These are phyloP conservation scores for Lasioglossum baleicum DNA, from an alignment of 1,140 invertebrate genomes.

Conservation along the genomic window DNA sequence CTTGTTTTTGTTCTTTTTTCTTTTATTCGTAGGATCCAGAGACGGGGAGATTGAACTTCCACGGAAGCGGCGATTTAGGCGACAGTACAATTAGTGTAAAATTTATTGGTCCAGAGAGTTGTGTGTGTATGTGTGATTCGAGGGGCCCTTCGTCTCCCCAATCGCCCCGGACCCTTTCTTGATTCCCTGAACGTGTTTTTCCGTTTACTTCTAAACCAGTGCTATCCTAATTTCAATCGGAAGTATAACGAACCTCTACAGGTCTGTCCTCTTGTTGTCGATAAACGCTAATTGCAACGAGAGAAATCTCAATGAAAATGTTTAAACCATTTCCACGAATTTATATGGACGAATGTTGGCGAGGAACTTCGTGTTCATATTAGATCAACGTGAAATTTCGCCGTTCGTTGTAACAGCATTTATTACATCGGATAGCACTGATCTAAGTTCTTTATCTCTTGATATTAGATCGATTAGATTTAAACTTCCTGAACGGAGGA, in stretches of 20 bases:
- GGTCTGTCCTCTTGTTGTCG: no score
- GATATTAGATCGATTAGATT: no score
- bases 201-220: not conserved
- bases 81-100: constrained; percentile 50
- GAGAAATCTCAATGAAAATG: no score
- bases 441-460: not conserved
- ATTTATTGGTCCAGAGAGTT: constrained; percentile 60
- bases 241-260: no score
- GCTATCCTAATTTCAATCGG: not conserved
- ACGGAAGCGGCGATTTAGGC: constrained; percentile 35
- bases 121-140: constrained; percentile 7
- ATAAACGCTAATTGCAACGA: no score
- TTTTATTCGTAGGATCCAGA: constrained; percentile 12
- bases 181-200: not conserved
- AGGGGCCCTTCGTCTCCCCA: constrained; percentile 19
- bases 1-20: not conserved
- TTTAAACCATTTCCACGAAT: no score
- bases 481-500: not conserved
- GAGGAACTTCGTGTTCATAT: no score
- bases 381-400: no score
- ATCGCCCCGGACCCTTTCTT: constrained; percentile 1
- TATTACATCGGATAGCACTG: not conserved
- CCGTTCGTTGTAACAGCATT: no score
- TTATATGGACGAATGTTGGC: no score
- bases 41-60: constrained; percentile 6